Evolutionary conservation across 2,888 invertebrate species (phyloP), one percentile per base, ranked within the genome.

Genomic region (Sclerodermus sp.): DNA sequence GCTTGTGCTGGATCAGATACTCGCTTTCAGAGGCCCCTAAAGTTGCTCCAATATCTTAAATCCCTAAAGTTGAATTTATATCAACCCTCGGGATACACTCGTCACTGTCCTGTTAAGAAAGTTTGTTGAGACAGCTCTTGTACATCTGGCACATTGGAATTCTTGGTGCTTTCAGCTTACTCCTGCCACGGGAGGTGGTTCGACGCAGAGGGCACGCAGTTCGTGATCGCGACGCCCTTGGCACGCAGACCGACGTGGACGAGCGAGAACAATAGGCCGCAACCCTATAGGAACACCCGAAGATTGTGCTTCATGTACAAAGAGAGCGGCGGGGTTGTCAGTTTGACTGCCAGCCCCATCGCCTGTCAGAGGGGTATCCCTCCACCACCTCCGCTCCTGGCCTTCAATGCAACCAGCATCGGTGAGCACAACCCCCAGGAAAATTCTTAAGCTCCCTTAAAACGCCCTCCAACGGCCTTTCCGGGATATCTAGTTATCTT

Each of bases 111-210:
- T 5, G 23, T 23, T 23, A 8, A 8, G 23, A 23, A 23, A 23
- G 23, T 23, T 23, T 23, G 23, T 23, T 8, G 8, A 8, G 23
- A 8, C 8, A 23, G 23, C 4, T 5, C 4, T 23, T 23, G 23
- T 8, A 23, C 4, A 23, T 23, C 23, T 23, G 8, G 8, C 23
- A 8, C 23, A 8, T 23, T 23, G 23, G 23, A 23, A 23, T 23
- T 23, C 23, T 23, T 23, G 23, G 3, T 42, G 59, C 55, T 78
- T 78, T 14, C 80, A 92, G 93, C 90, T 52, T 93, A 93, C 81
- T 90, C 90, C 36, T 93, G 93, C 77, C 93, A 93, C 78, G 93
- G 93, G 44, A 86, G 89, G 40, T 93, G 93, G 93, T 73, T 75
- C 67, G 77, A 77, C 57, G 87, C 89, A 69, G 93, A 93, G 77